Evolutionary conservation across 2,888 invertebrate genomes (phyloP).

Genomic region (Anorthoa munda): DNA sequence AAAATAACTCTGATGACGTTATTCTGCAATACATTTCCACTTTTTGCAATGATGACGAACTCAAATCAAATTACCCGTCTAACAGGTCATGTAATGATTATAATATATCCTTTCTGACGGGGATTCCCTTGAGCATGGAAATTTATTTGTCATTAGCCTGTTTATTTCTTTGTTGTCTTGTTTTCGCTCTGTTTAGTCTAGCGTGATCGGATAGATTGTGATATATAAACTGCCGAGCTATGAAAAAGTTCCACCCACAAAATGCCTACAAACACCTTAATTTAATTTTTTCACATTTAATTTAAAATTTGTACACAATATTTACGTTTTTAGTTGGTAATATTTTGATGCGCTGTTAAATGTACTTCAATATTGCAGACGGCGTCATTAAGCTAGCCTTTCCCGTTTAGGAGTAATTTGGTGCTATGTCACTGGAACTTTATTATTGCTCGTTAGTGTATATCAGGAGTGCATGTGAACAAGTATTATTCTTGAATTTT

Average conservation of each 20-base stretch:
- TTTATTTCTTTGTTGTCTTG: slow-evolving; percentile 3
- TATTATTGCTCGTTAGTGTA: too few species aligned
- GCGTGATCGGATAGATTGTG: background rate
- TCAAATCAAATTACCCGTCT: background rate
- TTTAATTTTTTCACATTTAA: too few species aligned
- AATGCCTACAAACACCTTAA: too few species aligned
- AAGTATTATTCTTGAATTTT: background rate
- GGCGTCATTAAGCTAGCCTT: too few species aligned
- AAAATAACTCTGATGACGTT: slow-evolving; percentile 1
- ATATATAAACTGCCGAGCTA: too few species aligned
- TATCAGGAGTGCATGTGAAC: background rate
- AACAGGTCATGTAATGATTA: slow-evolving; percentile 4
- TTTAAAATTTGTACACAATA: too few species aligned
- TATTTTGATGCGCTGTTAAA: too few species aligned
- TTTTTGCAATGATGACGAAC: slow-evolving; percentile 24
- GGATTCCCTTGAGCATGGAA: slow-evolving; percentile 29
- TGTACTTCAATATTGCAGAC: too few species aligned
- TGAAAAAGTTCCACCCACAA: too few species aligned
- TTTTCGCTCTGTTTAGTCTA: slow-evolving; percentile 8
- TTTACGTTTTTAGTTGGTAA: too few species aligned
- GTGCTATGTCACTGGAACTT: too few species aligned
- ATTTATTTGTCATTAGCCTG: slow-evolving; percentile 21
- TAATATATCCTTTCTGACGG: slow-evolving; percentile 23
- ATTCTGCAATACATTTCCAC: background rate
- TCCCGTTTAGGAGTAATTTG: too few species aligned